Conservation (phyloP, 2,797 vertebrate species). For the Diceros bicornis region DNA sequence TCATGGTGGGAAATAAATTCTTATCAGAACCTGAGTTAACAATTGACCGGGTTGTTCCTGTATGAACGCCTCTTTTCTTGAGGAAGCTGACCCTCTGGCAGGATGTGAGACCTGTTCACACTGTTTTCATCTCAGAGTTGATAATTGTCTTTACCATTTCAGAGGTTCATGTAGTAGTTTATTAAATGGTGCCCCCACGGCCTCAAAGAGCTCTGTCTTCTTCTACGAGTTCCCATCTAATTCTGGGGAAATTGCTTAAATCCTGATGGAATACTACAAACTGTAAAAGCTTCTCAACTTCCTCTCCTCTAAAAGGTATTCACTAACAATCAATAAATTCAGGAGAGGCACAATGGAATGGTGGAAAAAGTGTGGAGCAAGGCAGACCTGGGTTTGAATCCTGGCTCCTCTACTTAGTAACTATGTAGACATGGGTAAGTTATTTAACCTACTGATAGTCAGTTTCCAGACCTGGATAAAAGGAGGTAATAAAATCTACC, state of each 20-base stretch:
- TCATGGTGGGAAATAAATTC: constrained; percentile 44
- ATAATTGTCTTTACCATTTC: background rate
- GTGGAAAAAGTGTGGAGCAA: background rate
- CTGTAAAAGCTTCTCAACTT: constrained; percentile 20
- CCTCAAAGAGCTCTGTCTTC: background rate
- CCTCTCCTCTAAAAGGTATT: constrained; percentile 1
- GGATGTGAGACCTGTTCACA: background rate
- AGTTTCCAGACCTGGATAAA: background rate
- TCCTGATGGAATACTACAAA: background rate
- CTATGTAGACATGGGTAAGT: background rate
- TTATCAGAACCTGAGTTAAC: constrained; percentile 64
- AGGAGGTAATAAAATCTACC: background rate
- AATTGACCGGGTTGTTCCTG: background rate
- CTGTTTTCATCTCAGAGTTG: background rate
- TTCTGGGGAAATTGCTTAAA: constrained; percentile 37
- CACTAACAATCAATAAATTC: background rate
- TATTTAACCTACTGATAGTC: background rate
- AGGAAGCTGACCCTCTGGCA: background rate
- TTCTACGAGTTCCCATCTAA: background rate
- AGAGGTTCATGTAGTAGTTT: background rate
- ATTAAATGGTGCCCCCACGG: background rate
- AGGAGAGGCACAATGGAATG: background rate
- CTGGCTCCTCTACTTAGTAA: background rate
- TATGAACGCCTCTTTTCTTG: background rate
- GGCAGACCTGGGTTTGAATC: background rate